Base-by-base conservation (phyloP, 2,888 invertebrate genomes). In the Smittia aterrima region DNA sequence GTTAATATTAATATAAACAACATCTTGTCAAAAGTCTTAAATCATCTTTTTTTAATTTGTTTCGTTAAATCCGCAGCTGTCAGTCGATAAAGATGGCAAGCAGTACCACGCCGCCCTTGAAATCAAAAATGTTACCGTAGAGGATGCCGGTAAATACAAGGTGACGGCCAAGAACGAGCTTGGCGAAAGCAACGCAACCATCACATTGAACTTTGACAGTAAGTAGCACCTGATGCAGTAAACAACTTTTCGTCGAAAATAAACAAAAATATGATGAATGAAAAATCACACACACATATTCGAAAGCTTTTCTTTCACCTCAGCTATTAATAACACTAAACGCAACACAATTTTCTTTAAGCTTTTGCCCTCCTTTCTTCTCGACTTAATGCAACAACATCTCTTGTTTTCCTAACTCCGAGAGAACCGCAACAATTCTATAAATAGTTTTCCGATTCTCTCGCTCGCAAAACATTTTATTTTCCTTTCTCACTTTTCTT, bases 191-290 rank as follows among this genome's bases (percentile, higher is more conserved):
- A 96, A 96, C 84, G 96, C 96, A 76, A 96, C 96, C 77, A 95
- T 96, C 85, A 96, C 96, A 86, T 90, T 97, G 80, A 97, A 97
- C 86, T 96, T 97, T 87, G 96, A 96, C 90, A 96, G 97, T 97
- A 89, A 94, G 95, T 92, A 67, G n/a, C 16, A 66, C 32, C 18
- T 67, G 41, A 67, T 20, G 20, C 22, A 41, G 11, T 40, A n/a
- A 66, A 66, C 66, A 27, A 58, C 4, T n/a, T n/a, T n/a, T 16
- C 64, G 25, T 64, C 25, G 25, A 47, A 53, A 70, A 47, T 25
- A 68, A 22, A 68, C 38, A 68, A 25, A 67, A 53, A 70, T 41
- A 25, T 54, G 53, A 54, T 53, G 54, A 70, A 70, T 40, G 32
- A 41, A 67, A 40, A 20, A 1, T 38, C 38, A 66, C 47, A 47